These are phyloP conservation scores for Lepidurus arcticus DNA, from an alignment of 1,140 invertebrate genomes.

Conservation along the genomic window DNA sequence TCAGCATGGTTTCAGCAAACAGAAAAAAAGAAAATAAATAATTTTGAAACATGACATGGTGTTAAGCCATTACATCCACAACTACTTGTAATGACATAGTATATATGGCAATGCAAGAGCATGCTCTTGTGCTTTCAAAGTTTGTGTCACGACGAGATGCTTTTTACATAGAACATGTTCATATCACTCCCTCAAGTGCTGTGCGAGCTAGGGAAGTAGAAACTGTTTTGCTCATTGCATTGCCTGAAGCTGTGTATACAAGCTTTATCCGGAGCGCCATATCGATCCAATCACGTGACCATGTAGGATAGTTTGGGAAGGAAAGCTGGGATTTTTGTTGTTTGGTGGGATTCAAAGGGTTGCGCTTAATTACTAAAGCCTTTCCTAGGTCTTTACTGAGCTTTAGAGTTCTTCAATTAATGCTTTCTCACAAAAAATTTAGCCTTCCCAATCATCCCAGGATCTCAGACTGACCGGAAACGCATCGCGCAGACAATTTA, in stretches of 20 bases:
- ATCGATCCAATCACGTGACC: constrained; percentile 5
- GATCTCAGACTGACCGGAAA: no score
- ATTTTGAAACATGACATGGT: background rate
- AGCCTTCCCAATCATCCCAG: no score
- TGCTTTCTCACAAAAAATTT: no score
- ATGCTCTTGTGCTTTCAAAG: background rate
- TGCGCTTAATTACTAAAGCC: background rate
- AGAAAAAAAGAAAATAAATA: background rate
- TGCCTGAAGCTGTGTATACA: background rate
- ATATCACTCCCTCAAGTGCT: background rate
- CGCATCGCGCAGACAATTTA: no score
- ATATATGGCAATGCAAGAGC: background rate
- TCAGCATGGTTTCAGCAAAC: background rate
- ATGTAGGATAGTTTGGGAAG: background rate
- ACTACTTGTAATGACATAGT: background rate
- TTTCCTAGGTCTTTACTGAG: background rate
- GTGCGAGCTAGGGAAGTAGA: background rate
- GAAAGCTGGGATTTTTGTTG: background rate
- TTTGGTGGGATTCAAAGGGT: background rate
- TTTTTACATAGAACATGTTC: background rate
- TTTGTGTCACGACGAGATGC: background rate
- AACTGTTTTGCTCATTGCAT: background rate
- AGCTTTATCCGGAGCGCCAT: background rate
- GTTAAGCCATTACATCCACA: background rate
- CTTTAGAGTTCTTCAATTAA: no score